A percentile compares a stretch with the other conserved stretches of the same genome.
Conservation (phyloP, 1,140 invertebrate genomes). For the Leptoteleia sp. region DNA sequence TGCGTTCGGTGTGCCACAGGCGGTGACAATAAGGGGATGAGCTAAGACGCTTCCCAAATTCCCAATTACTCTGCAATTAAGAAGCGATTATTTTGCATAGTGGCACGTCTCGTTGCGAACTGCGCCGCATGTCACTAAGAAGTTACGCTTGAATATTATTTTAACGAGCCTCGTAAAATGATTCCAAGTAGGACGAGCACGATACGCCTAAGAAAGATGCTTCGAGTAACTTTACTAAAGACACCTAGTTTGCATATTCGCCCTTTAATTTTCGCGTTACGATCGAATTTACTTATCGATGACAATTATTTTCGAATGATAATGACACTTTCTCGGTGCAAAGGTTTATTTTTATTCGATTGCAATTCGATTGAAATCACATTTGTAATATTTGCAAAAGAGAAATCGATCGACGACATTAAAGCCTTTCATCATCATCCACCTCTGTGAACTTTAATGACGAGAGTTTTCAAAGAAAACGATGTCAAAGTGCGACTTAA, state of each 20-base stretch:
- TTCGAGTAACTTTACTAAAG: constrained; percentile 67
- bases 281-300: constrained; percentile 56
- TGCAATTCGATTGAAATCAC: too few species aligned
- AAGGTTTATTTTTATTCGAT: too few species aligned
- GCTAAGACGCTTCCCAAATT: constrained; percentile 71
- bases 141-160: constrained; percentile 78
- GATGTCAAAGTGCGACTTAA: too few species aligned
- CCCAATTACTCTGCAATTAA: constrained; percentile 79
- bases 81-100: constrained; percentile 80
- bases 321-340: not conserved
- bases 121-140: constrained; percentile 78
- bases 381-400: not conserved
- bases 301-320: constrained; percentile 1
- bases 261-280: constrained; percentile 67
- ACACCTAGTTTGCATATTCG: constrained; percentile 73
- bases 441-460: constrained; percentile 52
- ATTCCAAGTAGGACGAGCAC: constrained; percentile 69
- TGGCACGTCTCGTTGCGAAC: constrained; percentile 70
- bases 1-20: constrained; percentile 66
- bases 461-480: constrained; percentile 32
- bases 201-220: constrained; percentile 51
- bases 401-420: constrained; percentile 12
- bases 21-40: constrained; percentile 71
- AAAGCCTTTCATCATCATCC: constrained; percentile 13
- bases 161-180: constrained; percentile 79